Conservation (phyloP, 2,113 vertebrate species). For the Hystrix brachyura region DNA sequence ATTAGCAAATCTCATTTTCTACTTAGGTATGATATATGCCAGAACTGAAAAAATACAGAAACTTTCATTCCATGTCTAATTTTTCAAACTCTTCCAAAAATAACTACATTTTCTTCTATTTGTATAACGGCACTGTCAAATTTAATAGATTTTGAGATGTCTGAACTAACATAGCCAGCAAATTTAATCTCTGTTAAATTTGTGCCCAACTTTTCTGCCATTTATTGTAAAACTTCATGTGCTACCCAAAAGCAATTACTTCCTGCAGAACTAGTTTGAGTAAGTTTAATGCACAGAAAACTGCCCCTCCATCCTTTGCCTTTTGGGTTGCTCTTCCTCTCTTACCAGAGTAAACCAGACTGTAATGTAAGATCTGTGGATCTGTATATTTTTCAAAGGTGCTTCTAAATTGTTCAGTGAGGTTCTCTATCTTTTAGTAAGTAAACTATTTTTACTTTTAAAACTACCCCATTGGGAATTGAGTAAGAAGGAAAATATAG, state of each 20-base stretch:
- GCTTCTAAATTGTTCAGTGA: neutral
- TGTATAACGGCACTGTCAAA: neutral
- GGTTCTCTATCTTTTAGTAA: neutral
- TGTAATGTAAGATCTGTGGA: neutral
- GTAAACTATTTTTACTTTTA: neutral
- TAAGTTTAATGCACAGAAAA: neutral
- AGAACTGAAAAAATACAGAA: neutral
- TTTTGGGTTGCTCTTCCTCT: neutral
- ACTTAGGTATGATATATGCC: neutral
- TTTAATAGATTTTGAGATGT: neutral
- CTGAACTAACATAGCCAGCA: neutral
- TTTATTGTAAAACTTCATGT: neutral
- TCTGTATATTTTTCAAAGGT: neutral
- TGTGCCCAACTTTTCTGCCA: neutral
- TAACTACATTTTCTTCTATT: neutral
- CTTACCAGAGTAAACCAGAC: neutral
- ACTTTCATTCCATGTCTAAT: neutral
- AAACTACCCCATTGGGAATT: neutral
- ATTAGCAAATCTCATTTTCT: neutral
- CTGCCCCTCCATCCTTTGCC: neutral
- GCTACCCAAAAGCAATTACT: neutral
- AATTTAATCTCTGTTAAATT: slow-evolving; percentile 12
- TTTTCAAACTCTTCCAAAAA: slow-evolving; percentile 44
- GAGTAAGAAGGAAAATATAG: neutral
- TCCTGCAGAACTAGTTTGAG: neutral